Base-by-base conservation (phyloP, 2,113 vertebrate species). In the Gopherus flavomarginatus region DNA sequence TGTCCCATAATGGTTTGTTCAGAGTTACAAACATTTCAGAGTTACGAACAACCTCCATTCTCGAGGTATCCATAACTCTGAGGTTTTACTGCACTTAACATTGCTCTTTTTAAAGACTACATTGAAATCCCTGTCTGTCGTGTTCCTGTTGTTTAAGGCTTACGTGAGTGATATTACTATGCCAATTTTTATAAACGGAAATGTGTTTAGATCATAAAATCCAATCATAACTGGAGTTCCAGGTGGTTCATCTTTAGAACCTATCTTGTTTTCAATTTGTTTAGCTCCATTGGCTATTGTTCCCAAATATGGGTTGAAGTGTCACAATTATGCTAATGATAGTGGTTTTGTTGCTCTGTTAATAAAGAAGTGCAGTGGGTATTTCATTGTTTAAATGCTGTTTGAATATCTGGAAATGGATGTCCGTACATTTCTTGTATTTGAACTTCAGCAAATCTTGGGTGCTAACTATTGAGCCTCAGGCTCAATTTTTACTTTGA, bases 301-400 rank as follows among this genome's bases (percentile, higher is more conserved):
- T 90, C 91, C 49, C 31, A 81, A 8, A 42, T 90, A 19, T 92
- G 52, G 2, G 0, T 93, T 81, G 19, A 8, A 35, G 31, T 95
- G 21, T 92, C 50, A 95, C 57, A 42, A 31, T 95, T 89, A 89
- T 91, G 11, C 54, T 79, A 44, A 91, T 53, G 62, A 77, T 4
- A 65, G 35, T 80, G 31, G 11, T 10, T 92, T 90, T 86, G n/a
- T 83, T 83, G 77, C 42, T 95, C 21, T 87, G 44, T 93, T 92
- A 95, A 78, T 95, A 89, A 91, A 95, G n/a, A 13, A 38, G 42
- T 78, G 77, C 5, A 75, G 2, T 59, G 50, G 49, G 19, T 95
- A 78, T 31, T 65, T 82, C 31, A 54, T 44, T 95, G 82, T 79
- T 54, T 49, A 82, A 80, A 22, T 80, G 26, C n/a, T 96, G 52